A percentile compares a stretch with the other conserved stretches of the same genome.
Evolutionary conservation across 2,113 vertebrate genomes (phyloP).

Genomic region (Craseonycteris thonglongyai): DNA sequence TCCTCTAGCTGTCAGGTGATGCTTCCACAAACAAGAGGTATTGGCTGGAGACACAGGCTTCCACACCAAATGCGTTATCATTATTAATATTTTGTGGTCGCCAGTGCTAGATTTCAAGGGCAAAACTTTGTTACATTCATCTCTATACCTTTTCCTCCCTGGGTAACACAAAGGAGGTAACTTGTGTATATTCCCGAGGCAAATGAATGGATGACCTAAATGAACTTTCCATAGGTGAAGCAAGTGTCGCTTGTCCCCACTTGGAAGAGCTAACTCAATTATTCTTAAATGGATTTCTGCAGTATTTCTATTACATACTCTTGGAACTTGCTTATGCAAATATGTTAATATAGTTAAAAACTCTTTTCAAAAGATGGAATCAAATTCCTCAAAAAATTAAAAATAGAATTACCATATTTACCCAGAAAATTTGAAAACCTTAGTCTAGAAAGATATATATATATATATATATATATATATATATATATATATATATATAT

Average conservation of each 20-base stretch:
- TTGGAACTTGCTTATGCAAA: background rate
- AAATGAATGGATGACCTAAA: background rate
- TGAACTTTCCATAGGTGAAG: background rate
- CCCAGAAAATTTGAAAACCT: too few species aligned
- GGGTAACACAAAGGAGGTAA: background rate
- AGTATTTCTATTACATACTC: background rate
- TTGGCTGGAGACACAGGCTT: background rate
- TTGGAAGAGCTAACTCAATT: background rate
- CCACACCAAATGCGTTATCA: background rate
- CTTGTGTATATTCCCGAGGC: background rate
- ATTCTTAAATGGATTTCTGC: constrained; percentile 17
- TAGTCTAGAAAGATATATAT: too few species aligned
- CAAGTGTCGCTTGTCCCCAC: background rate
- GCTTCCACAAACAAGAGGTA: background rate
- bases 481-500: too few species aligned
- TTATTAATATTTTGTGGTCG: background rate
- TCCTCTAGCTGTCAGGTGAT: background rate
- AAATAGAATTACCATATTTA: too few species aligned
- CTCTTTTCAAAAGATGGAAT: constrained; percentile 23
- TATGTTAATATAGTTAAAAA: constrained; percentile 3
- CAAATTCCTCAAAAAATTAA: too few species aligned
- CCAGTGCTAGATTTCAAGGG: background rate
- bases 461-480: too few species aligned
- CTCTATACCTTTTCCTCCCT: background rate
- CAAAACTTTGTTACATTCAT: background rate